Conservation (phyloP, 2,113 vertebrate genomes). For the Emydura subglobosa region DNA sequence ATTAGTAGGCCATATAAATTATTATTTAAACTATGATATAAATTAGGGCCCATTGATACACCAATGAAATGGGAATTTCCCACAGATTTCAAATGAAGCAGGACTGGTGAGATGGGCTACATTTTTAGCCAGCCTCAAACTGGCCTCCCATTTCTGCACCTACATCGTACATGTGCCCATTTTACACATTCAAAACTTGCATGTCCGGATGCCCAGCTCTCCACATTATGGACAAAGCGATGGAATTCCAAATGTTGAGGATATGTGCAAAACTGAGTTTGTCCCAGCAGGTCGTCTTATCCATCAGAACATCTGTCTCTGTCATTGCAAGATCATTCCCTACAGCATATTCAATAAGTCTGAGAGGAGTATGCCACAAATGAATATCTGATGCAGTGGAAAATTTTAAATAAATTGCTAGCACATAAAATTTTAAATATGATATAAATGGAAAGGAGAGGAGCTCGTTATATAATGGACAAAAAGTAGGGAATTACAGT, state of each 20-base stretch:
- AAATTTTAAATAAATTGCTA: not conserved
- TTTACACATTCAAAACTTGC: not conserved
- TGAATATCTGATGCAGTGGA: constrained; percentile 20
- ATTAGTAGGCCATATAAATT: accelerated
- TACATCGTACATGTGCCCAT: not conserved
- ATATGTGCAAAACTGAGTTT: not conserved
- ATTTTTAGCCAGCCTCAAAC: not conserved
- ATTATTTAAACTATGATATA: too few relatives aligned
- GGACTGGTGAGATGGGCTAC: not conserved
- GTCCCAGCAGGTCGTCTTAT: not conserved
- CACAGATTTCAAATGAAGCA: not conserved
- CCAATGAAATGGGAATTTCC: not conserved
- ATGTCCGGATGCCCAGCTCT: not conserved
- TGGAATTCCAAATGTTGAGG: not conserved
- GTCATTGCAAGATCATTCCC: not conserved
- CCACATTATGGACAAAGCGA: accelerated
- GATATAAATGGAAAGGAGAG: not conserved
- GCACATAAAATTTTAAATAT: not conserved
- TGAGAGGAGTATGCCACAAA: not conserved
- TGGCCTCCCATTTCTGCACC: not conserved
- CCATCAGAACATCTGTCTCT: not conserved
- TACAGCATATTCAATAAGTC: not conserved
- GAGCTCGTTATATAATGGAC: accelerated
- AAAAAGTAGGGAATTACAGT: accelerated
- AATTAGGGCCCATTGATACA: not conserved